Percentiles rank a stretch among this genome's conserved stretches.
phyloP scores from a whole-genome alignment of 2,113 vertebrate species.

The Poeciliopsis turrubarensis region DNA sequence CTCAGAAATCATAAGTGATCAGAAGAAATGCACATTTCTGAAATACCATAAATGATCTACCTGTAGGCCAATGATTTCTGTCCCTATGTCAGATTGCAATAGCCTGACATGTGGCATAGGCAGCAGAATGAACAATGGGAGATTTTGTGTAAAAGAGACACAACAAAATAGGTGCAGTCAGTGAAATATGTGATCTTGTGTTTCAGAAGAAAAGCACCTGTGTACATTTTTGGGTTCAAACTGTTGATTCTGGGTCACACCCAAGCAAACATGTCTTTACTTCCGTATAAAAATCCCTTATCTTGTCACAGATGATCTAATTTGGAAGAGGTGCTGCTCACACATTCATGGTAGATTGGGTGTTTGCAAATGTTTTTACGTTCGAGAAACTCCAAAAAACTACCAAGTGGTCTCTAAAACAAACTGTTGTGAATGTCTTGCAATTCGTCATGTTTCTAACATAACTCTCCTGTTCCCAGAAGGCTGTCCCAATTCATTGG shows the following conservation, averaged over 20 bases:
- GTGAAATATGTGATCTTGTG: too few species aligned
- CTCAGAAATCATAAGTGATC: neutral
- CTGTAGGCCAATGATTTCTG: neutral
- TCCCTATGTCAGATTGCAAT: neutral
- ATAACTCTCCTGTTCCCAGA: slow-evolving; percentile 16
- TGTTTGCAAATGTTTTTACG: too few species aligned
- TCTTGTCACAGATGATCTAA: slow-evolving; percentile 3
- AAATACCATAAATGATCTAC: neutral
- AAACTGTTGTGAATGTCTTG: neutral
- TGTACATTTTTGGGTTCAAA: slow-evolving; percentile 9
- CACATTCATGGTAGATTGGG: neutral
- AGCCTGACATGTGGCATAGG: neutral
- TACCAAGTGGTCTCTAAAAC: neutral
- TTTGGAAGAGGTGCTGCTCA: neutral
- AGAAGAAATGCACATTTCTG: neutral
- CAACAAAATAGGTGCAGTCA: neutral
- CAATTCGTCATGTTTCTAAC: slow-evolving; percentile 6
- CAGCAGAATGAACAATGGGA: neutral
- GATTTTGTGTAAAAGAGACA: neutral
- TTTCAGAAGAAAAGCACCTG: neutral
- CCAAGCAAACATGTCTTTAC: slow-evolving; percentile 32
- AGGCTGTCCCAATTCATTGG: slow-evolving; percentile 1
- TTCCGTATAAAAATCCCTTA: slow-evolving; percentile 40
- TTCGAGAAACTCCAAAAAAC: neutral
- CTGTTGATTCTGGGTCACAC: slow-evolving; percentile 43